These are phyloP conservation scores for Trilocha varians DNA, from an alignment of 2,888 invertebrate genomes.

Conservation along the genomic window DNA sequence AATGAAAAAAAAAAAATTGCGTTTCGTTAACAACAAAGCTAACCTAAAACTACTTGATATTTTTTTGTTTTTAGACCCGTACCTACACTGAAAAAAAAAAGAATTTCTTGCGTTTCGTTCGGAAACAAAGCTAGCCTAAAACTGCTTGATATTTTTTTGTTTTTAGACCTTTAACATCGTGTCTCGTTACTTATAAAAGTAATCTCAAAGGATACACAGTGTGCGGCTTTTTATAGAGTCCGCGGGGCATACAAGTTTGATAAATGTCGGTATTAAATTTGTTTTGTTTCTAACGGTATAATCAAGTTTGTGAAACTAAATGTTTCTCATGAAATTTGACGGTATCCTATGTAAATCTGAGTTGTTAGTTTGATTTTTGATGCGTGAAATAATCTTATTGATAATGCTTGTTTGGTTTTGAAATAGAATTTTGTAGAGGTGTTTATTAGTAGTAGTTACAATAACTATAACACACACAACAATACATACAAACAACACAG, in stretches of 20 bases:
- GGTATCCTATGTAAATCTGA: not conserved
- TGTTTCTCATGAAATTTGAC: not conserved
- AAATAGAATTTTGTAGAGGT: no score
- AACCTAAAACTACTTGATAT: not conserved
- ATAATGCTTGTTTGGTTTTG: no score
- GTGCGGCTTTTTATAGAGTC: constrained; percentile 3
- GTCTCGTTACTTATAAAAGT: constrained; percentile 15
- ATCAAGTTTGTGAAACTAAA: not conserved
- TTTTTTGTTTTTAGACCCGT: not conserved
- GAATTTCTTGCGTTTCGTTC: not conserved
- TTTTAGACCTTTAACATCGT: not conserved
- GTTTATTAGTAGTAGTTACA: no score
- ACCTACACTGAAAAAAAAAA: no score
- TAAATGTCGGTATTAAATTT: constrained; percentile 5
- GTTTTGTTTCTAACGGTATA: not conserved
- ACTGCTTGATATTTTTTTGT: not conserved
- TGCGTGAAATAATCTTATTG: not conserved
- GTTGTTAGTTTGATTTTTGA: not conserved
- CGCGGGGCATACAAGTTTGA: constrained; percentile 2
- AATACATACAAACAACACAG: no score
- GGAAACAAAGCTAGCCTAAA: not conserved
- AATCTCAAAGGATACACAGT: constrained; percentile 5
- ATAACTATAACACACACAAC: no score
- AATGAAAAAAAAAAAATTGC: constrained; percentile 12
- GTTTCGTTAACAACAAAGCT: not conserved